These are phyloP conservation scores for Nycticorax nycticorax DNA, from an alignment of 2,113 vertebrate species.

Conservation along the genomic window DNA sequence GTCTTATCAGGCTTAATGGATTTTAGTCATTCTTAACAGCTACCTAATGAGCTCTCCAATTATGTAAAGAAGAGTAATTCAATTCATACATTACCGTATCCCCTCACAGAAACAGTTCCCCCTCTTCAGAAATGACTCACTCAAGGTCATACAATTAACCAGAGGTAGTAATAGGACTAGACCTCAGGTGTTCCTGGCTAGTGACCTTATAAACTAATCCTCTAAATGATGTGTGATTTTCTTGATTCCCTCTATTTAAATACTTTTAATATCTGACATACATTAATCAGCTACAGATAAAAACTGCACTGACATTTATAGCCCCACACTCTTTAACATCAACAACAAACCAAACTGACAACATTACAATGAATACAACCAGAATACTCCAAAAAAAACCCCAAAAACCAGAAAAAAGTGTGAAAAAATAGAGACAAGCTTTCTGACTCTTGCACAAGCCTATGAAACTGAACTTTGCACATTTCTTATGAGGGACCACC, in stretches of 20 bases:
- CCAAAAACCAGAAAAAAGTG: no score
- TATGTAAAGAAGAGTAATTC: background rate
- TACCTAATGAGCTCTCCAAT: constrained; percentile 15
- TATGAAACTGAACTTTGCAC: background rate
- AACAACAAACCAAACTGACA: background rate
- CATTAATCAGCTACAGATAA: background rate
- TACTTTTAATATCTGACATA: background rate
- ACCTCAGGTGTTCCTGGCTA: background rate
- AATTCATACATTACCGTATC: background rate
- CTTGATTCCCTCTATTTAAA: background rate
- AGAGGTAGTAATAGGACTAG: background rate
- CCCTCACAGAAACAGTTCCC: background rate
- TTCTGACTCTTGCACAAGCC: background rate
- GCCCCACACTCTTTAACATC: background rate
- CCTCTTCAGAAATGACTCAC: background rate
- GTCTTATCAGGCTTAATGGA: background rate
- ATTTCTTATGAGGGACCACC: background rate
- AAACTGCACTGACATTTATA: background rate
- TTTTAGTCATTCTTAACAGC: constrained; percentile 7
- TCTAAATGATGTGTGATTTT: background rate
- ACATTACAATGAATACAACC: background rate
- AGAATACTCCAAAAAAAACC: background rate
- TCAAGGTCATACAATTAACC: background rate
- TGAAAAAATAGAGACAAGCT: background rate
- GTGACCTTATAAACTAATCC: background rate